Evolutionary conservation across 2,113 vertebrate species (phyloP).

Genomic region (Microtus oregoni): DNA sequence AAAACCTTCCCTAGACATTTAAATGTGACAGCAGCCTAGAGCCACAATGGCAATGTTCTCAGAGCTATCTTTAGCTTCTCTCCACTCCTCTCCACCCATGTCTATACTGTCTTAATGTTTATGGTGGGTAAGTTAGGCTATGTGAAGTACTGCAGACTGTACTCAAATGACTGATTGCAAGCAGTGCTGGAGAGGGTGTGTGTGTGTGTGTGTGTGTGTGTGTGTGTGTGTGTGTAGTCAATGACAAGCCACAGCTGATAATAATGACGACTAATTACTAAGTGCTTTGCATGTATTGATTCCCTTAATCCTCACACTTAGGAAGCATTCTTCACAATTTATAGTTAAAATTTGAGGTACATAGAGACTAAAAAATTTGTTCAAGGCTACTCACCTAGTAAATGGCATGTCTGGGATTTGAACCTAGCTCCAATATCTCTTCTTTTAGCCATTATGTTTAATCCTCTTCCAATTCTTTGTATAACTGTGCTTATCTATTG

Average conservation of each 20-base stretch:
- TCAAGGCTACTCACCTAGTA: neutral
- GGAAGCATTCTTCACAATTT: neutral
- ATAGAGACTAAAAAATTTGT: conserved; percentile 36
- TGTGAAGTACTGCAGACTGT: neutral
- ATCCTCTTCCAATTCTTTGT: neutral
- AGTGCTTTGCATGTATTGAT: conserved; percentile 19
- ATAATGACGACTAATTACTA: neutral
- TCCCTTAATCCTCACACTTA: conserved; percentile 27
- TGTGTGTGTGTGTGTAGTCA: no score
- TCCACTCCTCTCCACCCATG: neutral
- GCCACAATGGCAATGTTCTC: neutral
- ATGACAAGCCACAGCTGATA: neutral
- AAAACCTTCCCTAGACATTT: neutral
- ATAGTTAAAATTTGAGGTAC: conserved; percentile 5
- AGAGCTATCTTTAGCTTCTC: neutral
- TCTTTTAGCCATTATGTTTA: neutral
- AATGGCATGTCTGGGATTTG: neutral
- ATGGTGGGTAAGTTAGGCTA: neutral
- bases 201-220: no score
- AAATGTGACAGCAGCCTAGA: neutral
- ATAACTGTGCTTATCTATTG: neutral
- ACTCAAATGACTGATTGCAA: neutral
- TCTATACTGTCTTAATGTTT: neutral
- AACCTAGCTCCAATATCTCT: neutral
- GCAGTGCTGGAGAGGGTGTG: neutral